Evolutionary conservation across 2,888 invertebrate species (phyloP).

Genomic region (Aspidapion aeneum): DNA sequence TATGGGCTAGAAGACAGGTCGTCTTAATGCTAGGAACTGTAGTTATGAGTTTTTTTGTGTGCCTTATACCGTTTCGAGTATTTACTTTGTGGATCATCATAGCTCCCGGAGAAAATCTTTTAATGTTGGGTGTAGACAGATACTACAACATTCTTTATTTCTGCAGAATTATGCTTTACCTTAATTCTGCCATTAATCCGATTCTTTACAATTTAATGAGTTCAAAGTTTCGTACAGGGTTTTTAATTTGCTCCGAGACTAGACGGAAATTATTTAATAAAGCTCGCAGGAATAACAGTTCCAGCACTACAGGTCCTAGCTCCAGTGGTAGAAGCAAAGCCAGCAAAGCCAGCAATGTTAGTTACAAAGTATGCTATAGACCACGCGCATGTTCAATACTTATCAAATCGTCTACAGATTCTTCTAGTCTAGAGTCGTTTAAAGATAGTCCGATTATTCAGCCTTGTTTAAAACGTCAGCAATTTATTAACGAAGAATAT

Average conservation of each 20-base stretch:
- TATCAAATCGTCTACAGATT: slow-evolving; percentile 41
- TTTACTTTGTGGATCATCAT: slow-evolving; percentile 81
- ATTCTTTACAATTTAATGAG: slow-evolving; percentile 92
- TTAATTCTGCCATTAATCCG: slow-evolving; percentile 89
- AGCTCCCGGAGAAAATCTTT: slow-evolving; percentile 65
- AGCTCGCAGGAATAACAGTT: slow-evolving; percentile 49
- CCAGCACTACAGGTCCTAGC: slow-evolving; percentile 56
- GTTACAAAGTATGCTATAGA: slow-evolving; percentile 42
- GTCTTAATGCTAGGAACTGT: slow-evolving; percentile 85
- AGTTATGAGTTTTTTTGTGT: slow-evolving; percentile 83
- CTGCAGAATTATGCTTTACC: slow-evolving; percentile 80
- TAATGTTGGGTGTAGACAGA: slow-evolving; percentile 67
- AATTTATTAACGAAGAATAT: slow-evolving; percentile 29
- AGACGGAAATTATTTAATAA: slow-evolving; percentile 49
- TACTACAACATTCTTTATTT: slow-evolving; percentile 83
- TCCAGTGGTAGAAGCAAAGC: slow-evolving; percentile 40
- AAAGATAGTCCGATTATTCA: slow-evolving; percentile 24
- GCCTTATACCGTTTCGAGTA: slow-evolving; percentile 81
- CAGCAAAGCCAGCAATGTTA: slow-evolving; percentile 43
- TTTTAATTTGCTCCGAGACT: slow-evolving; percentile 63
- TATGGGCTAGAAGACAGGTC: slow-evolving; percentile 75
- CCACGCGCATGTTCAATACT: slow-evolving; percentile 40
- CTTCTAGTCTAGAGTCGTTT: slow-evolving; percentile 50
- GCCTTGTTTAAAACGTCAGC: slow-evolving; percentile 14
- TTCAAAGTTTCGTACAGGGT: slow-evolving; percentile 82